Conservation (phyloP, 2,888 invertebrate genomes). For the Limenitis arthemis region DNA sequence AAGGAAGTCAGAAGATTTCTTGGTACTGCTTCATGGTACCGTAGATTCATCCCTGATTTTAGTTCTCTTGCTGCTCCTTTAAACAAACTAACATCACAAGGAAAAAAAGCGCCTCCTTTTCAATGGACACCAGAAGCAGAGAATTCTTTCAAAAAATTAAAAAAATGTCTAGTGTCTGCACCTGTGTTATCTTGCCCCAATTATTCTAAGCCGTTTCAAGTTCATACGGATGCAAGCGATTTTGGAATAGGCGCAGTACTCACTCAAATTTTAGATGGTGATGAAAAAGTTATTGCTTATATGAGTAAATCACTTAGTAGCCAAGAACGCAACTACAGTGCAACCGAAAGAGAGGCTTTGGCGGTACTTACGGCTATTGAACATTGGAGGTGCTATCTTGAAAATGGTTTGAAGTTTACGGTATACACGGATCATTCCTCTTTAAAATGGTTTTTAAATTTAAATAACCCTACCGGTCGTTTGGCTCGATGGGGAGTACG, state of each 20-base stretch:
- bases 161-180: conserved; percentile 6
- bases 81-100: conserved; percentile 24
- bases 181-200: conserved; percentile 24
- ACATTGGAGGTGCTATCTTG: conserved; percentile 2
- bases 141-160: not conserved
- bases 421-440: not conserved
- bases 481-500: conserved; percentile 29
- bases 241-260: conserved; percentile 22
- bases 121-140: conserved; percentile 11
- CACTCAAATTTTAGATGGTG: conserved; percentile 10
- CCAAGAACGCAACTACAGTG: conserved; percentile 9
- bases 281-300: not conserved
- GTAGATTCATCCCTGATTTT: no score
- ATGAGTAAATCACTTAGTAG: not conserved
- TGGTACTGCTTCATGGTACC: not conserved
- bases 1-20: not conserved
- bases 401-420: not conserved
- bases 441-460: conserved; percentile 15
- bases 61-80: conserved; percentile 22
- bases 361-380: conserved; percentile 17
- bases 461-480: conserved; percentile 25
- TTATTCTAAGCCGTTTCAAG: conserved; percentile 15
- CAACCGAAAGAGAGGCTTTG: conserved; percentile 18
- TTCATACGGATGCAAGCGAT: conserved; percentile 26
- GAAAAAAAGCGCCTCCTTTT: conserved; percentile 22